Evolutionary conservation across 2,113 vertebrate genomes (phyloP), one percentile per base, ranked within the genome.

Genomic region (Lophura nycthemera): DNA sequence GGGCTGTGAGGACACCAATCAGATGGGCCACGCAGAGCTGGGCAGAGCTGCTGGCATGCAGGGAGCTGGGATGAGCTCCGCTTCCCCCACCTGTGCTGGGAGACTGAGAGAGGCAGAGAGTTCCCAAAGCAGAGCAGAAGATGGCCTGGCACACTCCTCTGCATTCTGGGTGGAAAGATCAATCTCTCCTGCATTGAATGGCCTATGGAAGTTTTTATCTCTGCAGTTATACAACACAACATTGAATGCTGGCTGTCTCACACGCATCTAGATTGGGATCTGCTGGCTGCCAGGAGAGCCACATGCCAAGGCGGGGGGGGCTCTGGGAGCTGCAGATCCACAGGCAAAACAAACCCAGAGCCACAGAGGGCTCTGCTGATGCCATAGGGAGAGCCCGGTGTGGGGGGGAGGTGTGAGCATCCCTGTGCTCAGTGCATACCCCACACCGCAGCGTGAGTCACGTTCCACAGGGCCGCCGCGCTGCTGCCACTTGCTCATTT

Each of bases 401-500:
- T 4, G 20, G 38, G 20, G 45, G 63, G 42, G 32, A 15, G 83
- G 73, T 4, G 48, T 4, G 45, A 88, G 76, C 52, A 78, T 43
- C n/a, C 29, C 18, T 15, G 22, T 6, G 40, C 5, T 30, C 3
- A 0, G 12, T 45, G 57, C 72, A 57, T 32, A 15, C 63, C 61
- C 47, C 9, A 30, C 67, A 47, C 65, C 0, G 4, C 81, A 61
- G 66, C 1, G 0, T 96, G 96, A 97, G 81, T 97, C 96, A 96
- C 27, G 27, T 77, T 70, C 71, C 52, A 2, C 0, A 1, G 75
- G 94, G 88, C 91, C 8, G 27, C 77, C 7, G 54, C 3, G 13
- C 69, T 89, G 66, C 94, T 30, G 81, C 86, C 1, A 4, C 71
- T 90, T 96, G 94, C 92, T 97, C 89, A 90, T 75, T 93, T 88